Base-by-base conservation (phyloP, 2,888 invertebrate genomes). In the Monochamus alternatus region DNA sequence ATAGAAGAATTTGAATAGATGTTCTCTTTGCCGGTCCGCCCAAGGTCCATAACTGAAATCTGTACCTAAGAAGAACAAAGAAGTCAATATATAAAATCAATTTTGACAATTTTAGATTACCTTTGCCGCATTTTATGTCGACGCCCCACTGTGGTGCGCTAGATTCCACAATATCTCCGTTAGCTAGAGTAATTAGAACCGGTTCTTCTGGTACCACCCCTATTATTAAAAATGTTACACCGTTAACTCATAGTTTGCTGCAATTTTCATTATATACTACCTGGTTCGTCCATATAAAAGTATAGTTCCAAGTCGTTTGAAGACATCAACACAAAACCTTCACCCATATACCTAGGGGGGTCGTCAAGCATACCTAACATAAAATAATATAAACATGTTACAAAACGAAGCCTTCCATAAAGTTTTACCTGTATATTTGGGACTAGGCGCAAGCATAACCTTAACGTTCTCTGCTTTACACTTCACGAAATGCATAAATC, bases 1-100 rank as follows among this genome's bases (percentile, higher is more conserved):
- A 87, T 96, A 98, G 90, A 99, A 99, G 89, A 98, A 98, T 89
- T 94, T 96, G 89, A 97, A 98, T 47, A 99, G 90, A 89, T 96
- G 94, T 87, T 98, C 98, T 79, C 99, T 92, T 88, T 99, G 99
- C 68, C 98, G 92, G 87, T 99, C 99, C 3, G 98, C 99, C 99
- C 99, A 99, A 0, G 99, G 99, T 0, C 99, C 99, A 87, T 99
- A 99, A 88, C 98, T 98, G 84, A 99, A 96, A 86, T 98, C 97
- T 3, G 96, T 97, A 0, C 92, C 87, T 86, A 66, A 64, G 83
- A 81, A 60, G 65, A n/a, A 65, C 47, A 0, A 9, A 68, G 44
- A 70, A 5, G 58, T 38, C 38, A 38, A 38, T 7, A 22, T 22
- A 9, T 51, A 7, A 65, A 38, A 5, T 7, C 3, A 0, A 55